Evolutionary conservation across 2,113 vertebrate species (phyloP).

Genomic region (Monopterus albus): DNA sequence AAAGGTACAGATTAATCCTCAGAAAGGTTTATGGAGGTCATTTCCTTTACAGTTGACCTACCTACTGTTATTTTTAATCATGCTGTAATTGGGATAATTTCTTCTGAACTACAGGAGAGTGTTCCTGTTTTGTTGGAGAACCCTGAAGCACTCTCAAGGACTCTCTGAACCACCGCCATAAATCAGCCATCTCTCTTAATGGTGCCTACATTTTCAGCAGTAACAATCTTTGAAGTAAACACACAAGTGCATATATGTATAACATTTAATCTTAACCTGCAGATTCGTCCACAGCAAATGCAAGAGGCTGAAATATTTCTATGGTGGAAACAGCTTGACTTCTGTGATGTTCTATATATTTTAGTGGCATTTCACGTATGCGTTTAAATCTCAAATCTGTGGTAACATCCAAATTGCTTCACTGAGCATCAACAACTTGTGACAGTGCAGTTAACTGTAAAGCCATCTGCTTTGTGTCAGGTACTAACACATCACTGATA

Average conservation of each 20-base stretch:
- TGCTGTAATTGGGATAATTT: constrained; percentile 30
- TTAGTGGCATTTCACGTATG: no score
- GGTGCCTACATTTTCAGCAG: background rate
- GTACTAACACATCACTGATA: constrained; percentile 1
- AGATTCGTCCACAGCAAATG: no score
- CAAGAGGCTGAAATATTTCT: no score
- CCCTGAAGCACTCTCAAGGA: background rate
- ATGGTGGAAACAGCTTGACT: no score
- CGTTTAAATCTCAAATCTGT: background rate
- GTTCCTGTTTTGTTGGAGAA: constrained; percentile 10
- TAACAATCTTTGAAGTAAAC: no score
- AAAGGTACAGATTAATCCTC: background rate
- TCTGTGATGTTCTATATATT: no score
- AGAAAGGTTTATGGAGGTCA: background rate
- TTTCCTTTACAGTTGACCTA: background rate
- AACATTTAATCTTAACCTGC: no score
- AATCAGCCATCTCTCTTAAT: background rate
- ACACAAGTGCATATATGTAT: no score
- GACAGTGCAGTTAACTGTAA: background rate
- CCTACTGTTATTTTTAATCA: constrained; percentile 7
- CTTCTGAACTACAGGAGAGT: constrained; percentile 9
- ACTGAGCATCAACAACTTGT: background rate
- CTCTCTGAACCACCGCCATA: background rate
- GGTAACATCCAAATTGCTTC: no score
- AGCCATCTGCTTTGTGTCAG: background rate